Evolutionary conservation across 2,797 vertebrate species (phyloP).

Genomic region (Dallia pectoralis): DNA sequence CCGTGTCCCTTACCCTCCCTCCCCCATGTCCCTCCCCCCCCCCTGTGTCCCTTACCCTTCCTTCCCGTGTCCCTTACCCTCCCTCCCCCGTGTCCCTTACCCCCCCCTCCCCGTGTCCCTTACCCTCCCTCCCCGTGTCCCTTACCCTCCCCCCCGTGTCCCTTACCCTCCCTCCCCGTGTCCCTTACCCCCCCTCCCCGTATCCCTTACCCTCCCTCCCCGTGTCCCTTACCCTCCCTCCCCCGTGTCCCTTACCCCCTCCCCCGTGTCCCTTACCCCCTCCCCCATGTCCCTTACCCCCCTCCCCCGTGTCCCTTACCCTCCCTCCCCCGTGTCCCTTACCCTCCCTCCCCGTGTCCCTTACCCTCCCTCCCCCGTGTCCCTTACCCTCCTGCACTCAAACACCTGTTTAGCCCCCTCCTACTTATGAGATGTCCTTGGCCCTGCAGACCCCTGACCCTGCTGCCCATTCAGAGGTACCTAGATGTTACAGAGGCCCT

Average conservation of each 20-base stretch:
- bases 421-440: slow-evolving; percentile 31
- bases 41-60: slow-evolving; percentile 27
- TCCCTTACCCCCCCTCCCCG: not conserved
- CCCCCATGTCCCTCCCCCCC: not conserved
- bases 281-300: slow-evolving; percentile 24
- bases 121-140: slow-evolving; percentile 13
- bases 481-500: slow-evolving; percentile 80
- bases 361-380: not conserved
- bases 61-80: too few relatives aligned
- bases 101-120: not conserved
- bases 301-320: too few relatives aligned
- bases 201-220: not conserved
- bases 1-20: too few relatives aligned
- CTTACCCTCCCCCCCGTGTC: too few relatives aligned
- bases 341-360: slow-evolving; percentile 14
- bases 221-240: too few relatives aligned
- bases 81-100: too few relatives aligned
- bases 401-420: slow-evolving; percentile 47
- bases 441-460: slow-evolving; percentile 78
- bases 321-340: not conserved
- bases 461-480: slow-evolving; percentile 84
- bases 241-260: too few relatives aligned
- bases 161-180: too few relatives aligned
- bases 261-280: not conserved
- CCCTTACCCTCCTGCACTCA: slow-evolving; percentile 18